phyloP scores from a whole-genome alignment of 2,113 vertebrate species.

The Lepus europaeus region DNA sequence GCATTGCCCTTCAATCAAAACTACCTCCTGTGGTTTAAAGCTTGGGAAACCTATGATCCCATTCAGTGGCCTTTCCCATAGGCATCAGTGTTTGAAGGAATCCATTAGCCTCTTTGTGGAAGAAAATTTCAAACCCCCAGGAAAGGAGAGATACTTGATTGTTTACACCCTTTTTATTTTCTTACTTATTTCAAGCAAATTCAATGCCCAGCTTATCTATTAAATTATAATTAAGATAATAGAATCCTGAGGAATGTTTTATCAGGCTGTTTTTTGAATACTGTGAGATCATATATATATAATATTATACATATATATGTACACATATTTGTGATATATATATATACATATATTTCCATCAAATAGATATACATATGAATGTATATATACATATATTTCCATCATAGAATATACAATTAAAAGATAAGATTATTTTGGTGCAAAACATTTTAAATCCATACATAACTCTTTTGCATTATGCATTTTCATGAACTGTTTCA shows the following conservation, averaged over 20 bases:
- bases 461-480: too few species aligned
- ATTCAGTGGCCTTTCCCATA: not conserved
- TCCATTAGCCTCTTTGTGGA: not conserved
- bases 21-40: not conserved
- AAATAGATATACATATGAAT: not conserved
- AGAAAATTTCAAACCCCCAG: not conserved
- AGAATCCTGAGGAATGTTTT: not conserved
- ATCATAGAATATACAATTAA: not conserved
- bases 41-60: slow-evolving; percentile 17
- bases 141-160: not conserved
- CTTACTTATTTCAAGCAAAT: not conserved
- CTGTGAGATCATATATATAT: not conserved
- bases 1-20: not conserved
- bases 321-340: not conserved
- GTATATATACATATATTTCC: not conserved
- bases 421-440: too few species aligned
- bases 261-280: not conserved
- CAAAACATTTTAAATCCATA: too few species aligned
- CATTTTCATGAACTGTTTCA: too few species aligned
- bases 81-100: not conserved
- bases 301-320: not conserved
- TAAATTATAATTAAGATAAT: slow-evolving; percentile 13
- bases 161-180: not conserved
- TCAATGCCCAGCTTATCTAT: not conserved
- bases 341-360: not conserved